Base-by-base conservation (phyloP, 2,113 vertebrate genomes). In the Pseudorectes ferrugineus region DNA sequence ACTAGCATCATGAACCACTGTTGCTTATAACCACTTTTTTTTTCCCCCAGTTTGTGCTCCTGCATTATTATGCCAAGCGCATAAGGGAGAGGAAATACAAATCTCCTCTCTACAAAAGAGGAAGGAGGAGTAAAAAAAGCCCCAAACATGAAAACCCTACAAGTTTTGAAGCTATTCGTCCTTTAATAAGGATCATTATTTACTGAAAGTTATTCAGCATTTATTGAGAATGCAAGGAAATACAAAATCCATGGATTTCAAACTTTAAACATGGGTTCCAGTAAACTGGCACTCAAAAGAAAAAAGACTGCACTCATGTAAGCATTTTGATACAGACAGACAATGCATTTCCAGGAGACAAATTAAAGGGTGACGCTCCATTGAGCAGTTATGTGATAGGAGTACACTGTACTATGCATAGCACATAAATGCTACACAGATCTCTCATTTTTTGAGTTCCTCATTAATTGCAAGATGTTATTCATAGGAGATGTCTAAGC, bases 51-150 rank as follows among this genome's bases (percentile, higher is more conserved):
- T 82, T 70, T 45, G 28, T 85, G 58, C 13, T 90, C n/a, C 58
- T 68, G 19, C 52, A 90, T 95, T 89, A 91, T 77, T 95, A 94
- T 91, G 83, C 83, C 33, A 93, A 74, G 48, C 59, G 35, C 88
- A 45, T 87, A 86, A 77, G 16, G 33, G 42, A 96, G 48, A 93
- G 74, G 89, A 96, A 96, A 94, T 91, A 82, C 85, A 85, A 89
- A 85, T 75, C 48, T 93, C 26, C 40, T 24, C 29, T 80, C 48
- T 68, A 89, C 28, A 84, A 92, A 86, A 93, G 84, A 46, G 24
- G 62, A 96, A 71, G 63, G 63, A 78, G 12, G 20, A 7, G 26
- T 4, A 59, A 6, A 59, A 45, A 51, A 71, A 61, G 38, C 6
- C 76, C 21, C 26, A 45, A 49, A 66, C 48, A 73, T 19, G 18